Evolutionary conservation across 2,888 invertebrate genomes (phyloP).

Genomic region (Caenorhabditis drosophilae): DNA sequence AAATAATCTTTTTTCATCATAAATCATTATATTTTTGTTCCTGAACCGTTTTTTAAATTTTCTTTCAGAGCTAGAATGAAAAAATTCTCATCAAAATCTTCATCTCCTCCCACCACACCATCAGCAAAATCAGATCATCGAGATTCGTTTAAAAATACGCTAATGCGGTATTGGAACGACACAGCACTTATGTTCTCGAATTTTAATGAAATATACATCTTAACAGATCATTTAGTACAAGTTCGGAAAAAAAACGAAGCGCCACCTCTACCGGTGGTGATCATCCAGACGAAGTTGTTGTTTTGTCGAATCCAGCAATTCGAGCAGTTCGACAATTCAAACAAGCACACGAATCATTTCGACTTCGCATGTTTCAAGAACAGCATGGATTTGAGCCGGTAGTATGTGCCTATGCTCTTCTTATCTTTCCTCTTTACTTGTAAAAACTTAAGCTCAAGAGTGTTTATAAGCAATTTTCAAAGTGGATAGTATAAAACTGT

Average conservation of each 20-base stretch:
- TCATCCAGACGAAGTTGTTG: slow-evolving; percentile 20
- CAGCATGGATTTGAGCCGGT: slow-evolving; percentile 57
- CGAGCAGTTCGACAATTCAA: slow-evolving; percentile 48
- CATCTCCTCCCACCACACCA: slow-evolving; percentile 48
- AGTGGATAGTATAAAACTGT: too few relatives aligned
- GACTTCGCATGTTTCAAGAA: slow-evolving; percentile 63
- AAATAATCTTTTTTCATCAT: too few relatives aligned
- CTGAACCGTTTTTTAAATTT: too few relatives aligned
- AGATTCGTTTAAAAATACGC: slow-evolving; percentile 43
- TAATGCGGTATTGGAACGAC: slow-evolving; percentile 14
- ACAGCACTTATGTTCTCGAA: too few relatives aligned
- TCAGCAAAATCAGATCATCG: slow-evolving; percentile 37
- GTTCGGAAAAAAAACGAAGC: slow-evolving; percentile 29
- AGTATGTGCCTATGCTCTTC: slow-evolving; percentile 29
- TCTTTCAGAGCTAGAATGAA: slow-evolving; percentile 26
- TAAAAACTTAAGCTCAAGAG: too few relatives aligned
- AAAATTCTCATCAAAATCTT: slow-evolving; percentile 30
- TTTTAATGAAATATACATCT: not conserved
- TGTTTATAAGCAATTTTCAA: too few relatives aligned
- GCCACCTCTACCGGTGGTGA: slow-evolving; percentile 12
- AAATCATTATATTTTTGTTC: too few relatives aligned
- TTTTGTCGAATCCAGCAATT: slow-evolving; percentile 17
- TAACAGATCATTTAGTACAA: slow-evolving; percentile 36
- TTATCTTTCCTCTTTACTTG: not conserved
- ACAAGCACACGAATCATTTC: slow-evolving; percentile 63